These are phyloP conservation scores for Leptopilina clavipes DNA, from an alignment of 1,140 invertebrate genomes.

Conservation along the genomic window DNA sequence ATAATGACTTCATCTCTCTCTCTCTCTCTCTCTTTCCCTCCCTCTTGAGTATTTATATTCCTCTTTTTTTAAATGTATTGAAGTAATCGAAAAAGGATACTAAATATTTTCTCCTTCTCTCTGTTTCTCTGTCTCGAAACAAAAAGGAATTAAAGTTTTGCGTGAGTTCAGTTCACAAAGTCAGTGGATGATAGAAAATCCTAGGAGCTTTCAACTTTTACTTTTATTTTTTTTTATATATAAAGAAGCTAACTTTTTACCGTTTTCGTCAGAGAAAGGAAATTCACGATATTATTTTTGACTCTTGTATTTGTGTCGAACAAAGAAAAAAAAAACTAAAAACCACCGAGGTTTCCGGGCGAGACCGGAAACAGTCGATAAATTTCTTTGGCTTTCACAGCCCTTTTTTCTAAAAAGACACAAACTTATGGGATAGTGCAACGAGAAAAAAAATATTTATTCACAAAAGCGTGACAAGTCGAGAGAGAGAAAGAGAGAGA, in stretches of 20 bases:
- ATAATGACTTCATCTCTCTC: neutral
- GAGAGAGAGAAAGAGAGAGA: neutral
- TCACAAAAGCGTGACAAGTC: conserved; percentile 1
- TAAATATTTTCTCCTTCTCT: neutral
- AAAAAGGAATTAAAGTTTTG: neutral
- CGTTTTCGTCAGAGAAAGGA: neutral
- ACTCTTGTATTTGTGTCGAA: neutral
- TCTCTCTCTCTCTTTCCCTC: neutral
- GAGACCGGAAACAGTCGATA: neutral
- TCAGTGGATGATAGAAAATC: too few relatives aligned
- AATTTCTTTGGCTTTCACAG: neutral
- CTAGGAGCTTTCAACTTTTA: neutral
- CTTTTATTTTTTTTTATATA: too few relatives aligned
- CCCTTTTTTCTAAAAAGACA: neutral
- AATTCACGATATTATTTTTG: neutral
- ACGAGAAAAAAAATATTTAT: neutral
- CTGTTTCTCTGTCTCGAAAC: too few relatives aligned
- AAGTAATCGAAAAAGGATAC: neutral
- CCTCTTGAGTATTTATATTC: conserved; percentile 7
- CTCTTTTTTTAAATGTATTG: neutral
- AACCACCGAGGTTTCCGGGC: conserved; percentile 17
- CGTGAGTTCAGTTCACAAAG: too few relatives aligned
- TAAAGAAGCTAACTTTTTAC: neutral
- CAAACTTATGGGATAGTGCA: conserved; percentile 10
- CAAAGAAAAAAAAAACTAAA: neutral